Evolutionary conservation across 2,797 vertebrate genomes (phyloP), one percentile per base, ranked within the genome.

Genomic region (Ctenochaetus hawaiiensis): DNA sequence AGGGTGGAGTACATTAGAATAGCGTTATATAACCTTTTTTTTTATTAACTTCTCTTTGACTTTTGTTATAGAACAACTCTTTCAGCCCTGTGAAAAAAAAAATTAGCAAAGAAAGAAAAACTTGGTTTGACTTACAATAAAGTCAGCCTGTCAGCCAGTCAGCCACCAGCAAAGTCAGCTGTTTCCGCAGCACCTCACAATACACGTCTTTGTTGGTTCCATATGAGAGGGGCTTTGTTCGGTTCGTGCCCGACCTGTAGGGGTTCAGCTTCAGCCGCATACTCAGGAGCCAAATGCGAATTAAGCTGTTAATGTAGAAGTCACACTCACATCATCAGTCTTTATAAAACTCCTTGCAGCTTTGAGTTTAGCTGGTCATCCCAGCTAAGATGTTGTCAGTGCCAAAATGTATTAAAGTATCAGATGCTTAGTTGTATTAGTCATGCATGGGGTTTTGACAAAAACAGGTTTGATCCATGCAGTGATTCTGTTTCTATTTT

Each of bases 221-320:
- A 73, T 83, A 84, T 92, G 86, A 92, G 93, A 83, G 90, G 84
- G 79, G 75, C 89, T 93, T 92, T 94, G 91, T 92, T 83, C 80
- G 20, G 51, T 66, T 59, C 49, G 68, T 73, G 82, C 82, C 71
- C 39, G 60, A 92, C 84, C 86, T 89, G 88, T 44, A 39, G 83
- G 60, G 66, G 78, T 77, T 80, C 39, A 69, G 73, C 76, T 72
- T 45, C 17, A 17, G 75, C 75, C 22, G 11, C 81, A 67, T 37
- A 13, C 78, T 39, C 12, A 10, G 71, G 61, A 83, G 74, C 82
- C 66, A 67, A 80, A 87, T 47, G 75, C 65, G 87, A 87, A 81
- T 80, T 63, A 82, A 77, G 77, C 63, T 34, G 41, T 72, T 78
- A 83, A 75, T 62, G 71, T 58, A 65, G 23, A 56, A 76, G 76